Percentiles rank a stretch among this genome's conserved stretches.
Conservation (phyloP, 2,888 invertebrate genomes). For the Ramazzottius varieornatus region DNA sequence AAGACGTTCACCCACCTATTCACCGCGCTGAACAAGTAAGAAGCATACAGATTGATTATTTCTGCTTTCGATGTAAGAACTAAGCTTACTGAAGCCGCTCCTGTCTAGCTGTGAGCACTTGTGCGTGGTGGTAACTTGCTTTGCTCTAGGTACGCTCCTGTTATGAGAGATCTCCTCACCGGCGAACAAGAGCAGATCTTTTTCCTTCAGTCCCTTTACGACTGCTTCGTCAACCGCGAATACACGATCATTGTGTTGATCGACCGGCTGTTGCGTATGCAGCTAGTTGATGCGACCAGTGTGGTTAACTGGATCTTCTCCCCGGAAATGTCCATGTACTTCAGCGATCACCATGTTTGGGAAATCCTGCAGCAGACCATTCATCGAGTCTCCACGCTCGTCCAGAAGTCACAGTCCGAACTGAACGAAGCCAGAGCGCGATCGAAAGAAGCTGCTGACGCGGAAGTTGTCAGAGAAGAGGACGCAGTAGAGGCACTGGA, state of each 20-base stretch:
- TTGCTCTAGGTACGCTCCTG: slow-evolving; percentile 22
- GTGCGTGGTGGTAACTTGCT: neutral
- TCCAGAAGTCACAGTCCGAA: neutral
- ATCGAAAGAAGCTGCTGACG: neutral
- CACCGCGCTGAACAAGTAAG: slow-evolving; percentile 90
- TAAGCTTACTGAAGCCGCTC: too few relatives aligned
- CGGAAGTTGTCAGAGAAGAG: slow-evolving; percentile 30
- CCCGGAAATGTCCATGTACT: slow-evolving; percentile 64
- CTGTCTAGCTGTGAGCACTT: too few relatives aligned
- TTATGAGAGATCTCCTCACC: slow-evolving; percentile 50
- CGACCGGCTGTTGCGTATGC: slow-evolving; percentile 87
- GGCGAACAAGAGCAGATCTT: slow-evolving; percentile 85
- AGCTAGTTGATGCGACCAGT: slow-evolving; percentile 81
- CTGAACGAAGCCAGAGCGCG: neutral
- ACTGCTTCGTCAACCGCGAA: slow-evolving; percentile 71
- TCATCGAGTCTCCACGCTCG: neutral
- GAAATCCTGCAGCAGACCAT: slow-evolving; percentile 2
- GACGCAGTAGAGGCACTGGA: slow-evolving; percentile 84
- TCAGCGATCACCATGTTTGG: slow-evolving; percentile 31
- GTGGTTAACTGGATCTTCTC: slow-evolving; percentile 96
- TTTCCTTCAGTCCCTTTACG: slow-evolving; percentile 65
- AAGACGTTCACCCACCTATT: slow-evolving; percentile 96
- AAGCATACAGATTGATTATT: neutral
- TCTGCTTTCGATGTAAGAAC: neutral
- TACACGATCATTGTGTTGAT: slow-evolving; percentile 72